Evolutionary conservation across 2,113 vertebrate species (phyloP), one percentile per base, ranked within the genome.

Genomic region (Thamnaconus septentrionalis): DNA sequence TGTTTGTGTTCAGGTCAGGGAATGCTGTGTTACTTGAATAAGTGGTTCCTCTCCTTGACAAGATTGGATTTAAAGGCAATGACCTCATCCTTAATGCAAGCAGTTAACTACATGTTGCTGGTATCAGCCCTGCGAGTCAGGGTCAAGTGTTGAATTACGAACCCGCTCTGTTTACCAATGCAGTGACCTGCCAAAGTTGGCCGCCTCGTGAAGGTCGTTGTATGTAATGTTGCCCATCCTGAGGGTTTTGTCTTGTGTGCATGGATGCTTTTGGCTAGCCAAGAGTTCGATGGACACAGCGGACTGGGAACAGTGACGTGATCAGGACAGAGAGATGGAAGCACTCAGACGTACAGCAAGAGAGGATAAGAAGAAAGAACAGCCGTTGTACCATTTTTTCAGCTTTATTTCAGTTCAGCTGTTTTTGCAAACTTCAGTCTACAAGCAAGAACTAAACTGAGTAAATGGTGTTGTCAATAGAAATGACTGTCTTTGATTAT

Each of bases 71-170:
- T 65, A 68, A 61, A 76, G 46, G 47, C 65, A 69, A 3, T 79
- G 65, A 78, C 75, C 62, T 75, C 52, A 73, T 68, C 60, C 31
- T 56, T 62, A 65, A 65, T 75, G 57, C 42, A 63, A 45, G 45
- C 61, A 4, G 11, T 31, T 49, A 52, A 65, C 43, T 55, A 10
- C 48, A 65, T 4, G 6, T 8, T 46, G 11, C 61, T 41, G 9
- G 11, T 52, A 45, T 3, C 40, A 50, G 48, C 60, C 52, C 43
- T 53, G 44, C 8, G 11, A 3, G 5, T 59, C 71, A 58, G 31
- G 45, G 60, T 75, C 59, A 42, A 42, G 41, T 51, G 7, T 4
- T 61, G 44, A 63, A 59, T 62, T 49, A 65, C 12, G 50, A 5
- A 67, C 56, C 10, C 18, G 7, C 59, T 53, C 39, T 73, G 56